phyloP scores from a whole-genome alignment of 2,888 invertebrate species.

The Drosophila quinaria region DNA sequence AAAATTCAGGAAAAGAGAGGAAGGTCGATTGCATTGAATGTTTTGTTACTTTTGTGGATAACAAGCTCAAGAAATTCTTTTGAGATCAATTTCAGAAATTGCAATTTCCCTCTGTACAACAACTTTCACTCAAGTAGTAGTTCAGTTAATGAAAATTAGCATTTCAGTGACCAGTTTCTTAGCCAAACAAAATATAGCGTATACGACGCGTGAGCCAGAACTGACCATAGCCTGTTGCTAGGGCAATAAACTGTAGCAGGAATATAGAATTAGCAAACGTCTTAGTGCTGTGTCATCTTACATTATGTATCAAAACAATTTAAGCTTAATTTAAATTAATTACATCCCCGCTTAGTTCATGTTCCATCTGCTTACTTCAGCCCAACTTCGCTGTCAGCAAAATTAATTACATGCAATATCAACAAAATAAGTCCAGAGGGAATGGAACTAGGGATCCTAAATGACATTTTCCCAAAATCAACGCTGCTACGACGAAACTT shows the following conservation, averaged over 20 bases:
- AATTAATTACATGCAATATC: conserved; percentile 72
- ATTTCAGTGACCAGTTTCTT: not conserved
- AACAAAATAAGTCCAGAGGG: conserved; percentile 27
- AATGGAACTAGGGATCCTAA: not conserved
- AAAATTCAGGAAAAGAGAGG: not conserved
- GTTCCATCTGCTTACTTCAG: conserved; percentile 32
- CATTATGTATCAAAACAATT: conserved; percentile 65
- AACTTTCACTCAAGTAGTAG: not conserved
- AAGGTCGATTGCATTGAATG: not conserved
- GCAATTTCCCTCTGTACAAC: conserved; percentile 7
- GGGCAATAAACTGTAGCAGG: conserved; percentile 6
- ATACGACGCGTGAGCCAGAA: conserved; percentile 38
- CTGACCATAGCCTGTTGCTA: conserved; percentile 9
- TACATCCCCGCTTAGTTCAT: conserved; percentile 36
- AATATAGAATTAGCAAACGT: conserved; percentile 16
- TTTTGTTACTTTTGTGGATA: conserved; percentile 9
- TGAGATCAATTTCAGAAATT: conserved; percentile 32
- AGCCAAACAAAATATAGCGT: conserved; percentile 29
- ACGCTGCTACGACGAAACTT: conserved; percentile 48
- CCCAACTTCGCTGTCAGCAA: conserved; percentile 40
- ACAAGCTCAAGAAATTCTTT: conserved; percentile 25
- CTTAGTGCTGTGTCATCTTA: conserved; percentile 9
- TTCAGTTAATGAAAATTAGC: conserved; percentile 39
- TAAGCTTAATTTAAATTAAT: conserved; percentile 75
- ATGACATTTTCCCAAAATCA: conserved; percentile 56